Conservation (phyloP, 2,888 invertebrate genomes). For the Drosophila limbata region DNA sequence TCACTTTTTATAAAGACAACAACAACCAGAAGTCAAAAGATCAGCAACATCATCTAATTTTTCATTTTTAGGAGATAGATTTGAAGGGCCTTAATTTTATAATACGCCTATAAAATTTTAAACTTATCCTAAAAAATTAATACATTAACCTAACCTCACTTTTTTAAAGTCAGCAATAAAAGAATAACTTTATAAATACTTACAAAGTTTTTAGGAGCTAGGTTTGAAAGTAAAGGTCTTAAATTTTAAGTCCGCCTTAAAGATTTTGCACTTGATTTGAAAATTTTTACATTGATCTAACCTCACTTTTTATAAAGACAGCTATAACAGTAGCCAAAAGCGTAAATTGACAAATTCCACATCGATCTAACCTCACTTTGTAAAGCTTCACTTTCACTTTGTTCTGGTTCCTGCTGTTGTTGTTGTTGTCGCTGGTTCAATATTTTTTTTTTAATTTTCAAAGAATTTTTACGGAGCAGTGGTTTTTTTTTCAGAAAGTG, state of each 20-base stretch:
- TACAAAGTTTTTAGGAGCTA: too few species aligned
- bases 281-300: background rate
- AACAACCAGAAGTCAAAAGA: too few species aligned
- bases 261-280: background rate
- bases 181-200: too few species aligned
- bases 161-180: background rate
- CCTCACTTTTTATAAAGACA: too few species aligned
- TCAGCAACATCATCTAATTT: too few species aligned
- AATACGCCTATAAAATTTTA: too few species aligned
- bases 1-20: too few species aligned
- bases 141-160: conserved; percentile 9
- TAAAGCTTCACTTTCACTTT: conserved; percentile 54
- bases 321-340: too few species aligned
- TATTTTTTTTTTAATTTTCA: conserved; percentile 65
- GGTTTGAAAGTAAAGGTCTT: too few species aligned
- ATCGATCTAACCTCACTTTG: conserved; percentile 23
- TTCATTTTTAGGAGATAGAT: too few species aligned
- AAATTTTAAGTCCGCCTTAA: background rate
- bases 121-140: too few species aligned
- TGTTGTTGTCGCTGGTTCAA: conserved; percentile 49
- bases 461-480: conserved; percentile 65
- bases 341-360: background rate
- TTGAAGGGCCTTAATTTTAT: too few species aligned
- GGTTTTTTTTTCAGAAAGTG: conserved; percentile 63
- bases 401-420: conserved; percentile 28